Evolutionary conservation across 1,140 invertebrate genomes (phyloP).

Genomic region (Sitodiplosis mosellana): DNA sequence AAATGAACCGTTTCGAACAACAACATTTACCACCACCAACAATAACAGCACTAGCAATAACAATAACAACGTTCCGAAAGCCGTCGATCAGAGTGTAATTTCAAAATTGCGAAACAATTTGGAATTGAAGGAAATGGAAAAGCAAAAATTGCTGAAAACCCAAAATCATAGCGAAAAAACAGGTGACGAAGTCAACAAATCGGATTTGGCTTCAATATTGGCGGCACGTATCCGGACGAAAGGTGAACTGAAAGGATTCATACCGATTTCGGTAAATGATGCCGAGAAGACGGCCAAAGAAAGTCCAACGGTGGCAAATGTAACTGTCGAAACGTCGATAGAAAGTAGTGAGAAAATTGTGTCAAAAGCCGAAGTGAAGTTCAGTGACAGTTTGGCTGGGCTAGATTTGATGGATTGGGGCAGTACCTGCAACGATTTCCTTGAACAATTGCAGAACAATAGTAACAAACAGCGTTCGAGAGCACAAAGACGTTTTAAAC

Average conservation of each 20-base stretch:
- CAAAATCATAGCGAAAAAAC: conserved; percentile 6
- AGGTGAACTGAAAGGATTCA: conserved; percentile 57
- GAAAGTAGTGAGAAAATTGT: neutral
- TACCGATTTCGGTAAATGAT: conserved; percentile 8
- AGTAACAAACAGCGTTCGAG: neutral
- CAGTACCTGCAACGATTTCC: conserved; percentile 20
- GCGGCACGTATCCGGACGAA: conserved; percentile 61
- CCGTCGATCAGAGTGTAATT: conserved; percentile 10
- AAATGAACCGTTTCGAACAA: neutral
- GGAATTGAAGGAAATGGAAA: conserved; percentile 5
- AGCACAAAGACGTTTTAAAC: neutral
- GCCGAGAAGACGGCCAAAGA: conserved; percentile 9
- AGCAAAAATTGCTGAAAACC: conserved; percentile 3
- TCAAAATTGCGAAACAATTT: conserved; percentile 4
- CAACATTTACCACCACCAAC: too few species aligned
- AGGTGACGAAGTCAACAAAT: conserved; percentile 23
- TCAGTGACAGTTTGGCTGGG: conserved; percentile 3
- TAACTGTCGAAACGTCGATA: neutral
- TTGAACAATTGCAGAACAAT: conserved; percentile 13
- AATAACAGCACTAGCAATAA: neutral
- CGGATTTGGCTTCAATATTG: conserved; percentile 29
- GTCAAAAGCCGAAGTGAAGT: neutral
- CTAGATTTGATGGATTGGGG: conserved; percentile 17
- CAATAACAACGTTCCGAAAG: neutral
- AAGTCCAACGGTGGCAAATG: conserved; percentile 10